Evolutionary conservation across 2,888 invertebrate genomes (phyloP).

Genomic region (Agrochola macilenta): DNA sequence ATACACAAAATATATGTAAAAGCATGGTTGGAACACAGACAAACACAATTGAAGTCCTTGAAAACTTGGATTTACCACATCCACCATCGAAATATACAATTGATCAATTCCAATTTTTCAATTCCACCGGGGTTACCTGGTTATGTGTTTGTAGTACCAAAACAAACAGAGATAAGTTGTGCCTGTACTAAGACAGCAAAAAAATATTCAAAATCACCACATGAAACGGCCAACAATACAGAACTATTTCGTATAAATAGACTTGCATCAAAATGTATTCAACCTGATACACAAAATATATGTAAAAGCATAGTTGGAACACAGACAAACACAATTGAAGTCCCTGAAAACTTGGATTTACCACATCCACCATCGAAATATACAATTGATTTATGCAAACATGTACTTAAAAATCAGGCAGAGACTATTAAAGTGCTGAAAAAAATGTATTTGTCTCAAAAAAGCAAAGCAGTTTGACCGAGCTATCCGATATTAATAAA

Average conservation of each 20-base stretch:
- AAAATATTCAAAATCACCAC: background rate
- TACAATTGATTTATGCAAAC: conserved; percentile 6
- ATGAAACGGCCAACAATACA: background rate
- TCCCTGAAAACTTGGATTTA: background rate
- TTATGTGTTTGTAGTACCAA: conserved; percentile 7
- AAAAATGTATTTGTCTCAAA: conserved; percentile 28
- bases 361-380: background rate
- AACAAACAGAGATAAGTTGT: background rate
- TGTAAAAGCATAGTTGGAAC: conserved; percentile 8
- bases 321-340: background rate
- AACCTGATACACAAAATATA: conserved; percentile 7
- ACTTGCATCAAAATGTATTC: conserved; percentile 12
- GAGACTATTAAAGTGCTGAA: conserved; percentile 19
- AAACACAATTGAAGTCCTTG: background rate
- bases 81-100: background rate
- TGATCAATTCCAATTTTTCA: too few species aligned
- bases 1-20: conserved; percentile 7
- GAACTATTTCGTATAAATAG: background rate
- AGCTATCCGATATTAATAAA: background rate
- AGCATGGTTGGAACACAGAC: conserved; percentile 8
- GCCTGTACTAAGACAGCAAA: background rate
- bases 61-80: conserved; percentile 7
- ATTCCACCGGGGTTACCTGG: background rate
- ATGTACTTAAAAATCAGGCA: conserved; percentile 7
- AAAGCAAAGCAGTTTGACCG: background rate